Percentiles rank a stretch among this genome's conserved stretches.
These are phyloP conservation scores for Sepiola atlantica DNA, from an alignment of 2,888 invertebrate species.

Conservation along the genomic window DNA sequence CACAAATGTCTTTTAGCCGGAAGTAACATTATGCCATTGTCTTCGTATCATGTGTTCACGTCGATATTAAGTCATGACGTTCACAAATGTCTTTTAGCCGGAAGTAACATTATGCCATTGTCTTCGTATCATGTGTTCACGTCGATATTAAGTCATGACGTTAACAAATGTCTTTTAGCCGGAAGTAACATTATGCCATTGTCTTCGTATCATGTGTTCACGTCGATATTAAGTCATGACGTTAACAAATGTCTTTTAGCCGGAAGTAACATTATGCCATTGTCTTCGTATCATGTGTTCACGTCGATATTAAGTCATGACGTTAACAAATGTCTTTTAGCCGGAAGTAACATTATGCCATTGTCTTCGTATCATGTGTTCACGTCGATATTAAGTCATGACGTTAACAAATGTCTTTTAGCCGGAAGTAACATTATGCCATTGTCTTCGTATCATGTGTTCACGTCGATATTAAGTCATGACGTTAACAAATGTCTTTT, in stretches of 20 bases:
- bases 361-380: not conserved
- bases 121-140: not conserved
- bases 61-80: not conserved
- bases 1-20: not conserved
- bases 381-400: not conserved
- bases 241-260: not conserved
- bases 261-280: not conserved
- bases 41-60: not conserved
- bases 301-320: not conserved
- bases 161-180: not conserved
- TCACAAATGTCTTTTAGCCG: not conserved
- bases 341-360: not conserved
- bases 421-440: not conserved
- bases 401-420: not conserved
- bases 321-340: not conserved
- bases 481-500: not conserved
- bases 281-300: not conserved
- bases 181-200: not conserved
- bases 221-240: not conserved
- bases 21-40: not conserved
- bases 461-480: not conserved
- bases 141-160: not conserved
- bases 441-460: not conserved
- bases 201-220: not conserved
- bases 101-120: not conserved